phyloP scores from a whole-genome alignment of 1,140 invertebrate species.

The Varroa destructor region DNA sequence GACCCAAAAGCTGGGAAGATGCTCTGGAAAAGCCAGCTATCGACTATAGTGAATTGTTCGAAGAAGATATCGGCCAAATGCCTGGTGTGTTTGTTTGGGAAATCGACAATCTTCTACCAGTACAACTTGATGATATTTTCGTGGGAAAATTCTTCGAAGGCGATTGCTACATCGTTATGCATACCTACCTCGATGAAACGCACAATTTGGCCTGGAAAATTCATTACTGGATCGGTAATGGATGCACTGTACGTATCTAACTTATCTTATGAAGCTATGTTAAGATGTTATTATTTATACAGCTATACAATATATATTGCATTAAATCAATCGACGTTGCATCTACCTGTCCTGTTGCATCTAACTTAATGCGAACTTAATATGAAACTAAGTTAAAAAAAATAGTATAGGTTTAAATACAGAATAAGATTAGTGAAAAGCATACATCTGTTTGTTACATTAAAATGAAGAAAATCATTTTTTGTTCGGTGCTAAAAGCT shows the following conservation, averaged over 20 bases:
- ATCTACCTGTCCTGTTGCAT: too few relatives aligned
- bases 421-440: too few relatives aligned
- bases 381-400: too few relatives aligned
- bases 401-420: too few relatives aligned
- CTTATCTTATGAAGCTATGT: slow-evolving; percentile 9
- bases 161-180: slow-evolving; percentile 94
- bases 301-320: too few relatives aligned
- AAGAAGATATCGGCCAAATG: slow-evolving; percentile 85
- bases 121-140: slow-evolving; percentile 56
- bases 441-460: too few relatives aligned
- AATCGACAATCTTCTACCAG: slow-evolving; percentile 97
- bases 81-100: slow-evolving; percentile 64
- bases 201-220: slow-evolving; percentile 83
- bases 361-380: too few relatives aligned
- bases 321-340: not conserved
- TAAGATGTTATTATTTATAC: not conserved
- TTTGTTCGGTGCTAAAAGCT: too few relatives aligned
- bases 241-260: slow-evolving; percentile 59
- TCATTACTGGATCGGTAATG: slow-evolving; percentile 96
- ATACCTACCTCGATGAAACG: slow-evolving; percentile 70
- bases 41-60: slow-evolving; percentile 99
- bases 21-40: slow-evolving; percentile 81
- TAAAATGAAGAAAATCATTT: too few relatives aligned
- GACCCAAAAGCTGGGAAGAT: slow-evolving; percentile 67
- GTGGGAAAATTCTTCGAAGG: slow-evolving; percentile 98